These are phyloP conservation scores for Pseudomyrmex concolor DNA, from an alignment of 1,140 invertebrate genomes.

Conservation along the genomic window DNA sequence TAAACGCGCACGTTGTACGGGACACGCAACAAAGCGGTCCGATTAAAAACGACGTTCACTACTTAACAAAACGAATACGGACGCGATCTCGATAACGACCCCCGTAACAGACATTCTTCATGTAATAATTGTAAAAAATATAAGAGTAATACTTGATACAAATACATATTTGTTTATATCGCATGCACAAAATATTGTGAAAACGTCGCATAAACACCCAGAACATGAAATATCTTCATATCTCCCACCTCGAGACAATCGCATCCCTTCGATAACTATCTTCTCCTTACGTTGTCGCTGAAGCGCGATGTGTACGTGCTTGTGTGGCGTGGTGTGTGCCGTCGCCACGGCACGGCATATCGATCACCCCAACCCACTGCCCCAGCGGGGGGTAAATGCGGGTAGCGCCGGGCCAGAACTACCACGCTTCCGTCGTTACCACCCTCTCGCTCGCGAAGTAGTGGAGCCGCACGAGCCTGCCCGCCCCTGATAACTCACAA, in stretches of 20 bases:
- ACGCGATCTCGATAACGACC: neutral
- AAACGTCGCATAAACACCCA: neutral
- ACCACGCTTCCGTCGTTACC: constrained; percentile 32
- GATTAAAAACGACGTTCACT: constrained; percentile 2
- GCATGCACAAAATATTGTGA: neutral
- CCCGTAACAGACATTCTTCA: too few relatives aligned
- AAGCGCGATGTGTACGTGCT: constrained; percentile 37
- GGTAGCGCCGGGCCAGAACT: constrained; percentile 63
- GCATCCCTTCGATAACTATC: constrained; percentile 29
- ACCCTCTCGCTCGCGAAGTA: constrained; percentile 10
- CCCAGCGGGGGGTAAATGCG: constrained; percentile 13
- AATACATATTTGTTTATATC: neutral
- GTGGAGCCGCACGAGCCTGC: constrained; percentile 62
- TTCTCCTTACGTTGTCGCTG: constrained; percentile 35
- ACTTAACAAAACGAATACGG: neutral
- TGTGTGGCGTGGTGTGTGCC: constrained; percentile 40
- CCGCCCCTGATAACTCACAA: constrained; percentile 68
- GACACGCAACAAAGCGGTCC: neutral
- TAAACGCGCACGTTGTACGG: neutral
- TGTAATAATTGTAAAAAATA: too few relatives aligned
- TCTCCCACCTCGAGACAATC: constrained; percentile 17
- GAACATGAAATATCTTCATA: too few relatives aligned
- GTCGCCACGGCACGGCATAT: constrained; percentile 65
- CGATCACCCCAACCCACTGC: constrained; percentile 65
- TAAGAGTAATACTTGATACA: neutral